These are phyloP conservation scores for Torymus texanus DNA, from an alignment of 2,888 invertebrate species.

Conservation along the genomic window DNA sequence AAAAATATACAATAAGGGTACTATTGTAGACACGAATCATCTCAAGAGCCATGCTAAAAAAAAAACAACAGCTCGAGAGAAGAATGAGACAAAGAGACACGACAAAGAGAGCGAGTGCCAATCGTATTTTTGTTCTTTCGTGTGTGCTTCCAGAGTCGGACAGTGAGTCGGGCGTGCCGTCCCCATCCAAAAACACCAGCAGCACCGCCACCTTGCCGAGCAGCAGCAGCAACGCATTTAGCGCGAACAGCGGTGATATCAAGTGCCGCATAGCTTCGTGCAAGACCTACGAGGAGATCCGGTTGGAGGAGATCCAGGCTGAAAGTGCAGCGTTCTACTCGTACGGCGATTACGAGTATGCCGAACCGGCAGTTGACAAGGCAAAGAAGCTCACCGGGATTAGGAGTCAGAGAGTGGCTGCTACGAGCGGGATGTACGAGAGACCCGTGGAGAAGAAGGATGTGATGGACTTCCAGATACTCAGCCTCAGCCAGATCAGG, in stretches of 20 bases:
- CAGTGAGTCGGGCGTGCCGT: conserved; percentile 82
- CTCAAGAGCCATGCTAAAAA: not conserved
- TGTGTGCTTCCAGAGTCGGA: conserved; percentile 87
- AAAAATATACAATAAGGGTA: not conserved
- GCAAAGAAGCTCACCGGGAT: not conserved
- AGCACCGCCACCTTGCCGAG: too few relatives aligned
- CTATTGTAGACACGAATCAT: too few relatives aligned
- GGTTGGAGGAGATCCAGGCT: conserved; percentile 83
- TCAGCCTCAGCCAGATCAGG: conserved; percentile 77
- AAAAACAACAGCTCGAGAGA: conserved; percentile 30
- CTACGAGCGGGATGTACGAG: not conserved
- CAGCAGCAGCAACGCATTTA: too few relatives aligned
- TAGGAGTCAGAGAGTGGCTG: conserved; percentile 28
- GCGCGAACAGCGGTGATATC: too few relatives aligned
- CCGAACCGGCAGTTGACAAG: conserved; percentile 19
- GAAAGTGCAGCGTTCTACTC: conserved; percentile 85
- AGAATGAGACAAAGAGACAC: conserved; percentile 18
- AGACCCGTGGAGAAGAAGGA: not conserved
- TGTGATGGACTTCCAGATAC: conserved; percentile 75
- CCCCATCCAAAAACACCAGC: conserved; percentile 77
- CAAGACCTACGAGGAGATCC: conserved; percentile 83
- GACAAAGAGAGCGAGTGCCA: conserved; percentile 6
- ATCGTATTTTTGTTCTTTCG: conserved; percentile 70
- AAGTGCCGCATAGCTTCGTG: conserved; percentile 72
- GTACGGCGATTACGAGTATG: conserved; percentile 74